Evolutionary conservation across 2,888 invertebrate genomes (phyloP).

Genomic region (Adela reaumurella): DNA sequence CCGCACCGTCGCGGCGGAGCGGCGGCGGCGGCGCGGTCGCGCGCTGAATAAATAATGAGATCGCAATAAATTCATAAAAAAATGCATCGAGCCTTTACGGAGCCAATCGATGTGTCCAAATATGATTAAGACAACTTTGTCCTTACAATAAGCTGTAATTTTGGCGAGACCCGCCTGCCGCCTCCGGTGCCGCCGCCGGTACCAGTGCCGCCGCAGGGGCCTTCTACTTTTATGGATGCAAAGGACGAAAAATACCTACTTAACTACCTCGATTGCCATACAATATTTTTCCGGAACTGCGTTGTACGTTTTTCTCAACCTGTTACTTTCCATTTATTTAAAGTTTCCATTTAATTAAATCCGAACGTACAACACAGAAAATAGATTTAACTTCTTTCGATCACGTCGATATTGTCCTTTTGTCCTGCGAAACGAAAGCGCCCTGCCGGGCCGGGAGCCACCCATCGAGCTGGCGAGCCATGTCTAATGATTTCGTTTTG

Average conservation of each 20-base stretch:
- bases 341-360: too few relatives aligned
- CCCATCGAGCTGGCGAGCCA: too few relatives aligned
- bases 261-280: too few relatives aligned
- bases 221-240: constrained; percentile 3
- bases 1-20: not conserved
- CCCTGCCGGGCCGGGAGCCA: too few relatives aligned
- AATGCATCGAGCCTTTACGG: constrained; percentile 19
- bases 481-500: constrained; percentile 14
- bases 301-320: too few relatives aligned
- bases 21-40: constrained; percentile 19
- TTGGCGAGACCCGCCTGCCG: not conserved
- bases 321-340: too few relatives aligned
- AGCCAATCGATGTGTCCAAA: constrained; percentile 34
- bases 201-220: not conserved
- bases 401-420: too few relatives aligned
- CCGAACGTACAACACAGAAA: too few relatives aligned
- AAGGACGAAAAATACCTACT: too few relatives aligned
- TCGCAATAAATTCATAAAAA: constrained; percentile 20
- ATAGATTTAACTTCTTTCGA: too few relatives aligned
- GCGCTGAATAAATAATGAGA: constrained; percentile 33
- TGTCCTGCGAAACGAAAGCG: too few relatives aligned
- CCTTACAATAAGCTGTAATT: not conserved
- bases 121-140: constrained; percentile 20
- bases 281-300: too few relatives aligned
- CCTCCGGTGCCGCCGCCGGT: not conserved